phyloP scores from a whole-genome alignment of 2,888 invertebrate genomes.

The Iphiclides podalirius region DNA sequence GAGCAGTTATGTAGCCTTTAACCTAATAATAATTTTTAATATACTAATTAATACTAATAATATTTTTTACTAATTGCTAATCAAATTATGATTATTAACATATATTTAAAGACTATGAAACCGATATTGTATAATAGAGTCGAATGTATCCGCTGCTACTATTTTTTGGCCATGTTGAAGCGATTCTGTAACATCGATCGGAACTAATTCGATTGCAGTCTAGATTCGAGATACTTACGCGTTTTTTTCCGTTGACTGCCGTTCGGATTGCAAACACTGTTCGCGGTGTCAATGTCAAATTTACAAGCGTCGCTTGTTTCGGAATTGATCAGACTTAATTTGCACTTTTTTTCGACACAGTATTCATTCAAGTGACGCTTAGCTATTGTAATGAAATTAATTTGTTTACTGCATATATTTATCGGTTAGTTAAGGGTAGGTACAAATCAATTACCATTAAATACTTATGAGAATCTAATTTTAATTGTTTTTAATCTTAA shows the following conservation, averaged over 20 bases:
- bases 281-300: slow-evolving; percentile 41
- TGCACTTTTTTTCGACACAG: slow-evolving; percentile 18
- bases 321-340: slow-evolving; percentile 27
- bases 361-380: too few relatives aligned
- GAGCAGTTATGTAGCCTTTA: too few relatives aligned
- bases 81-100: too few relatives aligned
- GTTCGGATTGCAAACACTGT: slow-evolving; percentile 26
- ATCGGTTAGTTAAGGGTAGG: too few relatives aligned
- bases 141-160: slow-evolving; percentile 6
- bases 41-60: too few relatives aligned
- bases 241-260: slow-evolving; percentile 31
- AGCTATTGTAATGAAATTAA: too few relatives aligned
- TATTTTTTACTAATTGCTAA: too few relatives aligned
- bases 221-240: slow-evolving; percentile 28
- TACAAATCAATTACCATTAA: too few relatives aligned
- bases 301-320: slow-evolving; percentile 27
- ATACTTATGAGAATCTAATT: too few relatives aligned
- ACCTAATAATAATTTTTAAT: too few relatives aligned
- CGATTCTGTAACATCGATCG: slow-evolving; percentile 33
- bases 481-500: too few relatives aligned
- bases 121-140: slow-evolving; percentile 16
- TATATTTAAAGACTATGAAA: neutral
- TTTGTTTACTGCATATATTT: too few relatives aligned
- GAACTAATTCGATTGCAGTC: slow-evolving; percentile 38
- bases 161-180: slow-evolving; percentile 21